Percentiles rank a stretch among this genome's conserved stretches.
Conservation (phyloP, 1,140 invertebrate species). For the Platyura marginata region DNA sequence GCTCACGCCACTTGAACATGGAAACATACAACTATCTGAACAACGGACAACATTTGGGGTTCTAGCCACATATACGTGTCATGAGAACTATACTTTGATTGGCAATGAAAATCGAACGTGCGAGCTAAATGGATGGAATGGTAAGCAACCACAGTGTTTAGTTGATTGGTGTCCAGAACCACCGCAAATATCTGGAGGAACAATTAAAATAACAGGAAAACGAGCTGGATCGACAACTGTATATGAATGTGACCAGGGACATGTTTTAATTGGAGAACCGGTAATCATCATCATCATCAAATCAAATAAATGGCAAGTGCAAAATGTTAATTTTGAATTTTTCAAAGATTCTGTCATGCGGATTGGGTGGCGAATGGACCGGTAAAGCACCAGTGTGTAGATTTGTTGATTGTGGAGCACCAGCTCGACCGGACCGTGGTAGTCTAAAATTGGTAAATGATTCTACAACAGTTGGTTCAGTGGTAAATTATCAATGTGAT, state of each 20-base stretch:
- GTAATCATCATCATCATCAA: constrained; percentile 26
- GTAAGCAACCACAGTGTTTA: constrained; percentile 56
- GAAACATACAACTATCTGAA: constrained; percentile 43
- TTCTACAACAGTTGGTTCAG: constrained; percentile 58
- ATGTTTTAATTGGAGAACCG: constrained; percentile 63
- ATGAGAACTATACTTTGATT: constrained; percentile 68
- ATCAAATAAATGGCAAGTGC: too few species aligned
- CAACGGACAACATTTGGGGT: constrained; percentile 60
- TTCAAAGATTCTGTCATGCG: constrained; percentile 51
- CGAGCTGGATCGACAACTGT: constrained; percentile 56
- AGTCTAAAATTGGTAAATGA: constrained; percentile 48
- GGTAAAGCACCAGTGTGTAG: constrained; percentile 59
- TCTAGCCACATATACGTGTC: constrained; percentile 52
- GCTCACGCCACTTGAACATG: constrained; percentile 50
- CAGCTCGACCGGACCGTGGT: constrained; percentile 58
- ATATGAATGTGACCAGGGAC: constrained; percentile 66
- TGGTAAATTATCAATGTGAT: constrained; percentile 59
- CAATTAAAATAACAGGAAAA: constrained; percentile 43
- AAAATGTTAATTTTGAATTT: too few species aligned
- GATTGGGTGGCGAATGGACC: constrained; percentile 63
- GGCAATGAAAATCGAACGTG: constrained; percentile 58
- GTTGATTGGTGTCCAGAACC: constrained; percentile 75
- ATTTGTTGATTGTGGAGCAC: constrained; percentile 75
- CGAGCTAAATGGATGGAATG: constrained; percentile 64
- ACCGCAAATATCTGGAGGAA: constrained; percentile 50